phyloP scores from a whole-genome alignment of 2,888 invertebrate species.

The Thyatira batis region DNA sequence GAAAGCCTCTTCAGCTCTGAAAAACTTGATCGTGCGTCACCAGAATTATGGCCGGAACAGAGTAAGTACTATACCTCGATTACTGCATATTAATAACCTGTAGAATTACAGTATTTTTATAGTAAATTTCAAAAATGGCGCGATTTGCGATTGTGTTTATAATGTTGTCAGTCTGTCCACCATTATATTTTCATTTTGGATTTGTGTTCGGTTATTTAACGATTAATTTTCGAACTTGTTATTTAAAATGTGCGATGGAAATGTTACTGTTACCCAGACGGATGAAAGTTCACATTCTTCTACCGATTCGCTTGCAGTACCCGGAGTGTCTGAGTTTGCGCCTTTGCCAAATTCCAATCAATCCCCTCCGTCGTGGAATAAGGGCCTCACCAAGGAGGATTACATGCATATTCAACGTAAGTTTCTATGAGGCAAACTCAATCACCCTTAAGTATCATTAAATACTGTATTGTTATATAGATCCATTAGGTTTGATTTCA shows the following conservation, averaged over 20 bases:
- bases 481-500: too few species aligned
- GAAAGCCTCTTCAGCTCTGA: conserved; percentile 93
- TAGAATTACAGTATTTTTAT: conserved; percentile 9
- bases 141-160: conserved; percentile 52
- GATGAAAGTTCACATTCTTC: conserved; percentile 58
- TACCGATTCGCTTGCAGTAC: conserved; percentile 85
- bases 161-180: conserved; percentile 67
- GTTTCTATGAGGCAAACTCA: too few species aligned
- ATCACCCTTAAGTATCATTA: background rate
- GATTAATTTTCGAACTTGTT: conserved; percentile 61
- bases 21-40: conserved; percentile 96
- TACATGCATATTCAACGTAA: conserved; percentile 90
- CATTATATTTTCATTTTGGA: conserved; percentile 41
- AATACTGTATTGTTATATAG: too few species aligned
- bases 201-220: conserved; percentile 66
- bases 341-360: conserved; percentile 82
- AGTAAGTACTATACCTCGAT: conserved; percentile 82
- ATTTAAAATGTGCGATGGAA: conserved; percentile 60
- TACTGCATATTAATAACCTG: conserved; percentile 1
- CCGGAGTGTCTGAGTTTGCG: conserved; percentile 93
- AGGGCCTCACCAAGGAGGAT: conserved; percentile 87
- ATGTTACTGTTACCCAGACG: conserved; percentile 42
- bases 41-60: conserved; percentile 98
- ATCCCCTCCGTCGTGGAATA: conserved; percentile 85
- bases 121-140: conserved; percentile 71